Conservation (phyloP, 2,113 vertebrate genomes). For the Puntigrus tetrazona region DNA sequence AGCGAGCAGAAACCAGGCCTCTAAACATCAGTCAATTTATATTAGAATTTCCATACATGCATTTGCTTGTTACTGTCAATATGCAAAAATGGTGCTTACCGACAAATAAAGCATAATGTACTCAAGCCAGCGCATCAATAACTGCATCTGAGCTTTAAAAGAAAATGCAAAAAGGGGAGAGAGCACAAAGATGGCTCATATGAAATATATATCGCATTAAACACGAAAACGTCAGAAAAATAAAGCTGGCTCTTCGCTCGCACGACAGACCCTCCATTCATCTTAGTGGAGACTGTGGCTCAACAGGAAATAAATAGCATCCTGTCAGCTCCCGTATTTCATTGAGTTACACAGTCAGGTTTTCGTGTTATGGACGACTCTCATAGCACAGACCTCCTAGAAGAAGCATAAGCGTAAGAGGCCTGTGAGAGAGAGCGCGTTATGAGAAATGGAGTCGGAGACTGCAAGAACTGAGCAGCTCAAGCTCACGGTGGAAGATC, state of each 20-base stretch:
- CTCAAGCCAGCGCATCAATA: slow-evolving; percentile 90
- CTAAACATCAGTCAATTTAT: slow-evolving; percentile 99
- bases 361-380: slow-evolving; percentile 68
- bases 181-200: slow-evolving; percentile 70
- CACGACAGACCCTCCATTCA: slow-evolving; percentile 75
- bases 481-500: slow-evolving; percentile 24
- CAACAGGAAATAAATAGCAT: slow-evolving; percentile 73
- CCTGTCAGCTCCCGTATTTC: slow-evolving; percentile 70
- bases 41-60: slow-evolving; percentile 99
- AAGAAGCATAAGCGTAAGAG: slow-evolving; percentile 49
- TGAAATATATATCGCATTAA: slow-evolving; percentile 80
- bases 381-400: slow-evolving; percentile 62
- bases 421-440: neutral
- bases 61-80: slow-evolving; percentile 99
- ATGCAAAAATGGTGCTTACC: slow-evolving; percentile 99
- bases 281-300: slow-evolving; percentile 67
- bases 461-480: neutral
- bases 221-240: slow-evolving; percentile 83
- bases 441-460: slow-evolving; percentile 31
- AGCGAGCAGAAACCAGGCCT: slow-evolving; percentile 88
- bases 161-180: slow-evolving; percentile 82
- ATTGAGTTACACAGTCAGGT: slow-evolving; percentile 75
- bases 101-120: slow-evolving; percentile 99
- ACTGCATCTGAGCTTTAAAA: slow-evolving; percentile 92
- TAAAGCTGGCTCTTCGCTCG: slow-evolving; percentile 75